Evolutionary conservation across 2,888 invertebrate genomes (phyloP).

Genomic region (Mesorhabditis sp.): DNA sequence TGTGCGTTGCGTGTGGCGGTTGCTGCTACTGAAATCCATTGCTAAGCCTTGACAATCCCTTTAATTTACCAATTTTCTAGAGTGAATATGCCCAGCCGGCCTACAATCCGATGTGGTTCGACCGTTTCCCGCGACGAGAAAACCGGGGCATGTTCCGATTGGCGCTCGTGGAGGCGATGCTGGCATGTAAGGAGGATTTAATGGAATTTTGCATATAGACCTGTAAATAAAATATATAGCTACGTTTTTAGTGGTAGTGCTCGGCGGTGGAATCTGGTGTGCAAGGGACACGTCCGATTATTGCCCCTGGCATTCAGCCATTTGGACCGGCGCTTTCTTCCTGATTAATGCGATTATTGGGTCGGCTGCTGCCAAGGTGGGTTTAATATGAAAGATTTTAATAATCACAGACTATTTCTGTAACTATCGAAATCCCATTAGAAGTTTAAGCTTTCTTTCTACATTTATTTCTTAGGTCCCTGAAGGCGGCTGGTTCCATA

Average conservation of each 20-base stretch:
- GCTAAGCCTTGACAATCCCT: no score
- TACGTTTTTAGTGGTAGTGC: slow-evolving; percentile 37
- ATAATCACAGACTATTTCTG: no score
- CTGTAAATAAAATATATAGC: neutral
- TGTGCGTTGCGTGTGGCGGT: no score
- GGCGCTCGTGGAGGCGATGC: slow-evolving; percentile 45
- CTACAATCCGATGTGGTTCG: slow-evolving; percentile 47
- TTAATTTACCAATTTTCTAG: neutral
- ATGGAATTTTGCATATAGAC: neutral
- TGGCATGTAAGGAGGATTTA: slow-evolving; percentile 30
- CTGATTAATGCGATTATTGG: slow-evolving; percentile 37
- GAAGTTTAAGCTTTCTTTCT: no score
- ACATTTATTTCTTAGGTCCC: neutral
- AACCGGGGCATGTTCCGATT: slow-evolving; percentile 54
- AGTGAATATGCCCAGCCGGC: slow-evolving; percentile 15
- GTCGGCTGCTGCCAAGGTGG: slow-evolving; percentile 14
- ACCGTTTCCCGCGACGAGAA: slow-evolving; percentile 48
- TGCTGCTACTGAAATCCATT: no score
- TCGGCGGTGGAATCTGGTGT: slow-evolving; percentile 54
- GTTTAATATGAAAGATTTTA: no score
- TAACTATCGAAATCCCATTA: no score
- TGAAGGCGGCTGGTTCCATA: slow-evolving; percentile 5
- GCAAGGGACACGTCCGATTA: slow-evolving; percentile 51
- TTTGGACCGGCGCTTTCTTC: slow-evolving; percentile 53
- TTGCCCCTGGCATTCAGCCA: slow-evolving; percentile 56